Evolutionary conservation across 92 coral and sea anemone genomes (phyloP), one percentile per base, ranked within the genome.

Genomic region (Micromussa lordhowensis): DNA sequence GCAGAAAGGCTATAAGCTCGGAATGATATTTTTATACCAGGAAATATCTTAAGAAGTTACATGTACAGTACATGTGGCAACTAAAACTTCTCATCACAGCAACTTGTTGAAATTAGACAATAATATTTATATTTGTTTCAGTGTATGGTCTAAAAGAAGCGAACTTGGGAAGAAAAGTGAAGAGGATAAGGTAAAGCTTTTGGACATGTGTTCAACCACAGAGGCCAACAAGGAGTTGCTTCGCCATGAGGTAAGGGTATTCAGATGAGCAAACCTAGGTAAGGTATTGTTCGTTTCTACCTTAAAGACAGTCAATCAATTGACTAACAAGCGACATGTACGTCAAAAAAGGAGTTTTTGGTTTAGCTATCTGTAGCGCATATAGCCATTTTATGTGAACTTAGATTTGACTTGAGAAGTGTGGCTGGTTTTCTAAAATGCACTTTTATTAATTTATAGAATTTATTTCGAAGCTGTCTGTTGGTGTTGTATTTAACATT

Each of bases 191-290:
- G 48, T 58, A 29, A 79, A 79, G 83, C 83, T 79, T 55, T 57
- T 79, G 71, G 83, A 79, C 51, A 18, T 31, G 53, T 79, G 83
- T 51, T 79, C 83, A 29, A 70, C 70, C 31, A 16, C 83, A 30
- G 83, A 79, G 71, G 71, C 69, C 71, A 58, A 79, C 71, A 79
- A 79, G 83, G 71, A 58, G 57, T 31, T 58, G 28, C 57, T 57
- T 58, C 71, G 83, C 53, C 83, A 16, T 26, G 83, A 79, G 83
- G 83, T 79, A 79, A 78, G 66, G 82, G 82, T n/a, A 48, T 21
- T 48, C 81, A 77, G 63, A 78, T 78, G 31, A 30, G 12, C 68
- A 78, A 78, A 78, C 82, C 17, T 78, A 51, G n/a, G 82, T 78
- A 78, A 78, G 68, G n/a, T 30, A 49, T 66, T 78, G 55, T 53